phyloP scores from a whole-genome alignment of 2,888 invertebrate genomes.

The Nemotelus nigrinus region DNA sequence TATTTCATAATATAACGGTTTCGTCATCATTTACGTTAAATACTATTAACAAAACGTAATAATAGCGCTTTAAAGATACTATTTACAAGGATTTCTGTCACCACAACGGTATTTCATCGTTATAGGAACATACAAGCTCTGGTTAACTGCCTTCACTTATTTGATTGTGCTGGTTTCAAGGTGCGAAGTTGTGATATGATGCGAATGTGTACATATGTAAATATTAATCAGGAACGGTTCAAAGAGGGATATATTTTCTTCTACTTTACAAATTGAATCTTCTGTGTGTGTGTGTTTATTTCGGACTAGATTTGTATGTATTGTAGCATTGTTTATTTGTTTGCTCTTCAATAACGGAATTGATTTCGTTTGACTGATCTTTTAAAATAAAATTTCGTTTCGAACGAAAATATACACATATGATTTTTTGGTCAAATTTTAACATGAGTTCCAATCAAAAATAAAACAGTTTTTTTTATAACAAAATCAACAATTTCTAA shows the following conservation, averaged over 20 bases:
- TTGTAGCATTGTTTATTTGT: neutral
- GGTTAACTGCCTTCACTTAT: slow-evolving; percentile 30
- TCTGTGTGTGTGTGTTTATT: slow-evolving; percentile 36
- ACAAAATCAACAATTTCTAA: slow-evolving; percentile 33
- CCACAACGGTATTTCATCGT: slow-evolving; percentile 23
- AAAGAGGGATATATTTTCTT: slow-evolving; percentile 28
- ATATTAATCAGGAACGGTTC: slow-evolving; percentile 20
- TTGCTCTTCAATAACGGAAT: neutral
- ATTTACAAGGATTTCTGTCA: slow-evolving; percentile 24
- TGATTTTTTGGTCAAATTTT: slow-evolving; percentile 1
- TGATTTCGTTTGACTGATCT: neutral
- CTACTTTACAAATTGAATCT: slow-evolving; percentile 43
- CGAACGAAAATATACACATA: too few species aligned
- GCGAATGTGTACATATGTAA: neutral
- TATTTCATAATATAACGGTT: slow-evolving; percentile 29
- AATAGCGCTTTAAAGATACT: slow-evolving; percentile 31
- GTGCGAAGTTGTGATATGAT: slow-evolving; percentile 31
- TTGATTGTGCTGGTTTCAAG: slow-evolving; percentile 33
- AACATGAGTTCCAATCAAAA: slow-evolving; percentile 42
- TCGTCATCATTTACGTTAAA: slow-evolving; percentile 40
- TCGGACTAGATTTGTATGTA: neutral
- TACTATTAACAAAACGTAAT: slow-evolving; percentile 38
- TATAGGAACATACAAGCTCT: slow-evolving; percentile 42
- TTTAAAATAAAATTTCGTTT: too few species aligned
- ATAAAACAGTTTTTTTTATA: slow-evolving; percentile 26